A percentile compares a stretch with the other conserved stretches of the same genome.
Evolutionary conservation across 2,113 vertebrate species (phyloP).

Genomic region (Mustelus asterias): DNA sequence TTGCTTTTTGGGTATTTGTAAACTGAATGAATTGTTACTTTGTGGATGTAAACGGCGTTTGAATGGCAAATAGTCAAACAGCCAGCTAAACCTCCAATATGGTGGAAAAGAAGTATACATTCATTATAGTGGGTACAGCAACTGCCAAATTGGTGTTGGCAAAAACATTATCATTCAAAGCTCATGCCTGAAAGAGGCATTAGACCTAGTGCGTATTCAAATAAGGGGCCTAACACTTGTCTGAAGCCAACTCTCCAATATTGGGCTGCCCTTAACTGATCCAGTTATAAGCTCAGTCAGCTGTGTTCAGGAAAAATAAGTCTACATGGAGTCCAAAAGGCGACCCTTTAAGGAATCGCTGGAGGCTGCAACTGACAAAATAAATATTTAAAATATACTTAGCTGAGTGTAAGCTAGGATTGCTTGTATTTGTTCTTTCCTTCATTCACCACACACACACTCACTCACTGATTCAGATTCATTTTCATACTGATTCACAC

Average conservation of each 20-base stretch:
- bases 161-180: neutral
- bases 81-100: neutral
- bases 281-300: neutral
- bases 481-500: neutral
- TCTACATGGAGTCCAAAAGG: neutral
- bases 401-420: neutral
- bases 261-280: neutral
- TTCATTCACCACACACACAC: neutral
- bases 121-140: neutral
- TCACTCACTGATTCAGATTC: neutral
- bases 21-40: neutral
- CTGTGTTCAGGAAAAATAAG: neutral
- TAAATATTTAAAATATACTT: neutral
- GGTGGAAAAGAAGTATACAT: neutral
- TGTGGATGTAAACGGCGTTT: neutral
- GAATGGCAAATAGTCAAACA: neutral
- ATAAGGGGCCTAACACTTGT: neutral
- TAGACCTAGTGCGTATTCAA: neutral
- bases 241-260: neutral
- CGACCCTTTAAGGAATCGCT: neutral
- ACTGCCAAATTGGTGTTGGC: neutral
- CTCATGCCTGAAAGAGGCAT: neutral
- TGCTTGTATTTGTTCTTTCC: neutral
- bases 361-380: neutral
- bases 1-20: neutral